These are phyloP conservation scores for Hippopotamus amphibius DNA, from an alignment of 2,113 vertebrate species.

Conservation along the genomic window DNA sequence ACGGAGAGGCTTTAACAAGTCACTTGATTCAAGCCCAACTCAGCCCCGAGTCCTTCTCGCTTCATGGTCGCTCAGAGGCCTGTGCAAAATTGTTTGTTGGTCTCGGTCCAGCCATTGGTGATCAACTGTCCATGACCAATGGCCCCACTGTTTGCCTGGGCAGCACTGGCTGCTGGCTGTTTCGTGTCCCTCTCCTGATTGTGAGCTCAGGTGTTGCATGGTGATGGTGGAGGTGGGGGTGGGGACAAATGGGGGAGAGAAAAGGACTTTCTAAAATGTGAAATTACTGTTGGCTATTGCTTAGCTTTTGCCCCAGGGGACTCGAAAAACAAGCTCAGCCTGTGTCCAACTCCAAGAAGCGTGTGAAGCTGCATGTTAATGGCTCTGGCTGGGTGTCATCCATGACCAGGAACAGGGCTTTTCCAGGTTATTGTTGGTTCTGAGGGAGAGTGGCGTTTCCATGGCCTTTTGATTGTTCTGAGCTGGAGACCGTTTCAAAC, in stretches of 20 bases:
- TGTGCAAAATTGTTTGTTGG: neutral
- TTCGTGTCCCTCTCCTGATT: neutral
- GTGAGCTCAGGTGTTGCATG: neutral
- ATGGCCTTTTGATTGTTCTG: neutral
- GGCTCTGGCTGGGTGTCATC: conserved; percentile 4
- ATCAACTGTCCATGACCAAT: conserved; percentile 57
- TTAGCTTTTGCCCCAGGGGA: conserved; percentile 68
- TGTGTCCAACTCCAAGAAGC: conserved; percentile 69
- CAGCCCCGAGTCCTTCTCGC: neutral
- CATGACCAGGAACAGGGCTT: conserved; percentile 34
- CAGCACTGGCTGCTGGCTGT: neutral
- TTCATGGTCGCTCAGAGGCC: neutral
- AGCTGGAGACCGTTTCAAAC: neutral
- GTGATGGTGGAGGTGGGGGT: neutral
- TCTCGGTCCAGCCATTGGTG: neutral
- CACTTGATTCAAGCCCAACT: neutral
- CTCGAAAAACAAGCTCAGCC: conserved; percentile 77
- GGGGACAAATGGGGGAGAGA: neutral
- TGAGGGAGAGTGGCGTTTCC: conserved; percentile 43
- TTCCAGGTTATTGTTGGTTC: conserved; percentile 25
- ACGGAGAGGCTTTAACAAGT: neutral
- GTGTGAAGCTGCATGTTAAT: conserved; percentile 70
- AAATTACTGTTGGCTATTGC: conserved; percentile 62
- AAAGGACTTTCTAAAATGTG: conserved; percentile 63
- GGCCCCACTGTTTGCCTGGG: neutral